A percentile compares a stretch with the other conserved stretches of the same genome.
phyloP scores from a whole-genome alignment of 2,113 vertebrate species.

The Thymallus thymallus region DNA sequence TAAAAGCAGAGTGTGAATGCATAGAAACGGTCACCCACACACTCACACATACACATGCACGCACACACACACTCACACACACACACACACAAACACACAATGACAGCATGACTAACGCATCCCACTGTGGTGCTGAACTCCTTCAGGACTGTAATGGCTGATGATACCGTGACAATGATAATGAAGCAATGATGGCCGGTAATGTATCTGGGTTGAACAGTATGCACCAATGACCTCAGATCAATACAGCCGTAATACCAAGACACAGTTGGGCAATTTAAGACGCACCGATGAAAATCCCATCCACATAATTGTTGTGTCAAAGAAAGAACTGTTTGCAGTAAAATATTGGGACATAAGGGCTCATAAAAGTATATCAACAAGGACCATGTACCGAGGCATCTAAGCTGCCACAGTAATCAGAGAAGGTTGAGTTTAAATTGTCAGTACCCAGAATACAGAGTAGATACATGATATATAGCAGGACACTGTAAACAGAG shows the following conservation, averaged over 20 bases:
- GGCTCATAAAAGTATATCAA: slow-evolving; percentile 34
- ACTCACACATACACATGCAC: neutral
- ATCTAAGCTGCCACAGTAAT: neutral
- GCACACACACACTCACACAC: neutral
- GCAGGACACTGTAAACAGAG: too few relatives aligned
- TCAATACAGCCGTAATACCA: slow-evolving; percentile 48
- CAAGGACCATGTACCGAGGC: slow-evolving; percentile 18
- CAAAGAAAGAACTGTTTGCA: slow-evolving; percentile 40
- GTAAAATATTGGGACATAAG: slow-evolving; percentile 37
- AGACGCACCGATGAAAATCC: slow-evolving; percentile 40
- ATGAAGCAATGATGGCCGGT: slow-evolving; percentile 42
- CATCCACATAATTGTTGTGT: slow-evolving; percentile 52
- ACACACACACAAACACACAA: neutral
- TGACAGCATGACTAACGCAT: neutral
- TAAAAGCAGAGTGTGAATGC: slow-evolving; percentile 36
- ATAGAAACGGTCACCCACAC: neutral
- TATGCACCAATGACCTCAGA: slow-evolving; percentile 43
- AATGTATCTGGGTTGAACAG: slow-evolving; percentile 44
- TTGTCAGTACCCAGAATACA: neutral
- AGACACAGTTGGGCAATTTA: slow-evolving; percentile 40
- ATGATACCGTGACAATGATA: slow-evolving; percentile 35
- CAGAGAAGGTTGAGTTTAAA: too few relatives aligned
- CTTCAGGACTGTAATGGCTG: slow-evolving; percentile 16
- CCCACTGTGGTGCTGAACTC: neutral
- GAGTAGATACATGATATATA: too few relatives aligned